phyloP scores from a whole-genome alignment of 2,797 vertebrate genomes.

The Oreortyx pictus region DNA sequence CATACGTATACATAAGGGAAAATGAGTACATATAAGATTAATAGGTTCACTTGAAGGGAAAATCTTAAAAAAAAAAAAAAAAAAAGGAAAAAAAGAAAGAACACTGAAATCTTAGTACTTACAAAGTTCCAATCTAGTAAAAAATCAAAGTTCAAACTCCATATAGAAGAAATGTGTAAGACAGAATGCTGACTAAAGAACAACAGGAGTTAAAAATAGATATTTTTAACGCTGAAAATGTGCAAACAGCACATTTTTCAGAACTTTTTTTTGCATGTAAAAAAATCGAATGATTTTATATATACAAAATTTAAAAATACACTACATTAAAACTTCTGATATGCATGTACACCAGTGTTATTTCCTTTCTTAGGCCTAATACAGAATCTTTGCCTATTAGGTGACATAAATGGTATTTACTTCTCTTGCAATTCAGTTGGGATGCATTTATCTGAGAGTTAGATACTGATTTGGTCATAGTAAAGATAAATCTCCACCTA shows the following conservation, averaged over 20 bases:
- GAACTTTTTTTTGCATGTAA: background rate
- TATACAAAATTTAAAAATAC: background rate
- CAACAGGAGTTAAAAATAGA: background rate
- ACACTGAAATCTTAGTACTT: background rate
- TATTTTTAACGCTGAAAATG: background rate
- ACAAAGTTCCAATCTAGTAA: background rate
- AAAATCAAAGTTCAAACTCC: background rate
- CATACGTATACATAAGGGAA: background rate
- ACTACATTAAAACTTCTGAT: background rate
- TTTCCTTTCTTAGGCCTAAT: background rate
- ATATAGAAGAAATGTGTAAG: background rate
- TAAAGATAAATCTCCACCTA: conserved; percentile 36
- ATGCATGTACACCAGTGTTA: background rate
- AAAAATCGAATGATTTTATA: background rate
- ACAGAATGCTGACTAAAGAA: background rate
- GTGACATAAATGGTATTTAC: conserved; percentile 17
- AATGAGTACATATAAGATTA: background rate
- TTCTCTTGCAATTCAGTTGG: conserved; percentile 25
- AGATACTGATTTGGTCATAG: background rate
- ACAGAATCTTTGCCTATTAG: conserved; percentile 8
- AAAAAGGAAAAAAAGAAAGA: too few species aligned
- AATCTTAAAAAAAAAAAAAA: background rate
- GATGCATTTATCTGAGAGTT: conserved; percentile 50
- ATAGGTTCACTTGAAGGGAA: background rate
- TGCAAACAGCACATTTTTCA: background rate